Conservation (phyloP, 2,797 vertebrate genomes). For the Nothura maculosa region DNA sequence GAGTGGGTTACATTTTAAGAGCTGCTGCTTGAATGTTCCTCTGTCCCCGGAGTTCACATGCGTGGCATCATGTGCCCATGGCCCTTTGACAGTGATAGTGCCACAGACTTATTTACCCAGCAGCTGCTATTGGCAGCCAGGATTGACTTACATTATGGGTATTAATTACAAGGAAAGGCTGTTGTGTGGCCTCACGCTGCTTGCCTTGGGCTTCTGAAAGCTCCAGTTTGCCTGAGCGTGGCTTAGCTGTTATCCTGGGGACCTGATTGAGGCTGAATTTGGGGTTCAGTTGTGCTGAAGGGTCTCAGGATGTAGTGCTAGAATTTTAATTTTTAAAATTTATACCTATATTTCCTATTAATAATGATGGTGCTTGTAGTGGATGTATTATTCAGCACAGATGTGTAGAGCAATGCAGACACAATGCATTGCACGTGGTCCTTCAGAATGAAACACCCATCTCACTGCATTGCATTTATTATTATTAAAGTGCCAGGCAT, state of each 20-base stretch:
- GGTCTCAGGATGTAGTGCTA: fast-evolving
- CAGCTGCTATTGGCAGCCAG: constrained; percentile 9
- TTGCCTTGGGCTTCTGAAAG: constrained; percentile 16
- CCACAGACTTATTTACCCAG: constrained; percentile 70
- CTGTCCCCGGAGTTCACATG: neutral
- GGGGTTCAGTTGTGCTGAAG: neutral
- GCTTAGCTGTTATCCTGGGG: neutral
- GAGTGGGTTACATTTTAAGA: constrained; percentile 11
- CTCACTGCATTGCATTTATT: neutral
- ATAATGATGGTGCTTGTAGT: neutral
- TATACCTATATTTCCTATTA: neutral
- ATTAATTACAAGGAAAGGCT: constrained; percentile 65
- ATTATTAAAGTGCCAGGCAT: neutral
- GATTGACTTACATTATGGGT: constrained; percentile 54
- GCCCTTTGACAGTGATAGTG: neutral
- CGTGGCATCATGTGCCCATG: neutral
- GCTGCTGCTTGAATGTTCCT: neutral
- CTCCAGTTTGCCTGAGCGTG: neutral
- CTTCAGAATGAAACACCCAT: neutral
- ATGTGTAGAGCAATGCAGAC: neutral
- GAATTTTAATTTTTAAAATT: neutral
- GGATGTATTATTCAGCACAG: neutral
- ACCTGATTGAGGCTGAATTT: neutral
- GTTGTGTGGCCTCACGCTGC: constrained; percentile 1
- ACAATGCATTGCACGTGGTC: fast-evolving